These are phyloP conservation scores for Apamea sordens DNA, from an alignment of 2,888 invertebrate genomes.

Conservation along the genomic window DNA sequence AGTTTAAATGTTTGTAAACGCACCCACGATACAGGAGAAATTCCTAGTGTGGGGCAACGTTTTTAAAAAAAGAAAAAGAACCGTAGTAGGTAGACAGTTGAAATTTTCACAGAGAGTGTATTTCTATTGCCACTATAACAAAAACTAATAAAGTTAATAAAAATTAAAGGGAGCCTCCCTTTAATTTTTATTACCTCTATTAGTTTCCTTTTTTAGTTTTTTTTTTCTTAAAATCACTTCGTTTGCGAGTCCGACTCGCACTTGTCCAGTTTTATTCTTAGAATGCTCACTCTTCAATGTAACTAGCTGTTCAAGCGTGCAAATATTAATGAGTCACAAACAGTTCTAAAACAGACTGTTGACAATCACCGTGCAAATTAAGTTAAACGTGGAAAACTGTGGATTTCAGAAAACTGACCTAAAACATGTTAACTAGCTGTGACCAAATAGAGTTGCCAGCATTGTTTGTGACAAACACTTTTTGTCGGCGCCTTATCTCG, in stretches of 20 bases:
- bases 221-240: neutral
- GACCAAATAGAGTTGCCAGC: constrained; percentile 27
- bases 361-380: constrained; percentile 48
- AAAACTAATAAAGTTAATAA: too few relatives aligned
- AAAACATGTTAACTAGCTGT: constrained; percentile 25
- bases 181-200: too few relatives aligned
- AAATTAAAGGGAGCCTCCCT: too few relatives aligned
- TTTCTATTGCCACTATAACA: too few relatives aligned
- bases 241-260: neutral
- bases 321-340: constrained; percentile 44
- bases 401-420: constrained; percentile 15
- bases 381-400: constrained; percentile 18
- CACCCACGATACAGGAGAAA: too few relatives aligned
- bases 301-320: constrained; percentile 19
- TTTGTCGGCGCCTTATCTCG: constrained; percentile 59
- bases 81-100: too few relatives aligned
- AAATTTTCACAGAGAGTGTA: too few relatives aligned
- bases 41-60: too few relatives aligned
- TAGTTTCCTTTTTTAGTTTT: too few relatives aligned
- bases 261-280: constrained; percentile 17
- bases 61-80: too few relatives aligned
- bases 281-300: constrained; percentile 40
- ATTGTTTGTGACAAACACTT: constrained; percentile 47
- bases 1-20: too few relatives aligned
- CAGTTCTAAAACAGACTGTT: constrained; percentile 28